A percentile compares a stretch with the other conserved stretches of the same genome.
Evolutionary conservation across 1,140 invertebrate genomes (phyloP).

Genomic region (Lithobius niger): DNA sequence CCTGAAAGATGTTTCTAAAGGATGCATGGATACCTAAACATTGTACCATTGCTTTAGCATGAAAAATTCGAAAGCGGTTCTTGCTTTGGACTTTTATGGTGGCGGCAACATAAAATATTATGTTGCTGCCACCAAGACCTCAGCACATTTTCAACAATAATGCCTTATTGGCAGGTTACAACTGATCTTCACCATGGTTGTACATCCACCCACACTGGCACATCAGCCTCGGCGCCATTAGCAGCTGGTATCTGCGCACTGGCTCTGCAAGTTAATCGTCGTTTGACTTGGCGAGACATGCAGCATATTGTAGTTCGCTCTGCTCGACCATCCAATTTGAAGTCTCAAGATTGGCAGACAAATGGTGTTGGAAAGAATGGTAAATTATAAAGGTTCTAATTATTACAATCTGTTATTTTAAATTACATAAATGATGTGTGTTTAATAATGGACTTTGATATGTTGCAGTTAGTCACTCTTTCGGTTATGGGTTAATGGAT

Average conservation of each 20-base stretch:
- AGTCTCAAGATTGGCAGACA: constrained; percentile 68
- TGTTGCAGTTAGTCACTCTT: constrained; percentile 70
- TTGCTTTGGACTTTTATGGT: no score
- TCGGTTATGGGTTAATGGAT: constrained; percentile 97
- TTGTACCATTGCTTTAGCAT: no score
- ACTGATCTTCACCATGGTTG: constrained; percentile 84
- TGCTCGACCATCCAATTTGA: constrained; percentile 46
- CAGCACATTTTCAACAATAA: no score
- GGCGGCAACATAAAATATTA: no score
- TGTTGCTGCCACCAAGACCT: no score
- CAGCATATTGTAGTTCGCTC: constrained; percentile 93
- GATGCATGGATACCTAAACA: no score
- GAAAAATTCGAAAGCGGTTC: no score
- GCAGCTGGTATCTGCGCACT: constrained; percentile 91
- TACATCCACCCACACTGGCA: constrained; percentile 39
- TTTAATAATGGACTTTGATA: not conserved
- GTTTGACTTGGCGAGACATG: constrained; percentile 92
- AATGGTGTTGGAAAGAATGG: constrained; percentile 82
- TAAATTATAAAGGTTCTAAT: constrained; percentile 17
- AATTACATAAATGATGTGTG: not conserved
- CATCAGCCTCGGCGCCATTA: constrained; percentile 86
- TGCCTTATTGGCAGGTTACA: no score
- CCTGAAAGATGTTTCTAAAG: no score
- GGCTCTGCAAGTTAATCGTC: constrained; percentile 84
- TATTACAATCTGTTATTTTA: not conserved